phyloP scores from a whole-genome alignment of 2,888 invertebrate genomes.

The Synergus umbraculus region DNA sequence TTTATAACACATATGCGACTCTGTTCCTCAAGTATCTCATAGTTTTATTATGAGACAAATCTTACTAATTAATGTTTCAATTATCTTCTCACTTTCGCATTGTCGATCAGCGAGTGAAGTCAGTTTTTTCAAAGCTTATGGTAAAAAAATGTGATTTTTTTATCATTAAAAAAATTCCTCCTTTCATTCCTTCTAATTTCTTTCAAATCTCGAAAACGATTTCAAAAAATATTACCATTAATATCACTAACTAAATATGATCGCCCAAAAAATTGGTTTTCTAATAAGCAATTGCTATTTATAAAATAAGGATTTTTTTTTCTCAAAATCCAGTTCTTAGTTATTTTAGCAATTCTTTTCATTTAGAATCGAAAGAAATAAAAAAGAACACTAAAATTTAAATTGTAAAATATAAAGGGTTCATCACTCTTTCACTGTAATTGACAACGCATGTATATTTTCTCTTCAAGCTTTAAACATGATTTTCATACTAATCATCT shows the following conservation, averaged over 20 bases:
- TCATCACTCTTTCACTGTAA: slow-evolving; percentile 7
- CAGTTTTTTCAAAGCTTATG: too few relatives aligned
- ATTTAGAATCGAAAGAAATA: neutral
- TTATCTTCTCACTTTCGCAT: too few relatives aligned
- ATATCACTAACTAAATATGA: too few relatives aligned
- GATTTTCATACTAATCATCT: slow-evolving; percentile 18
- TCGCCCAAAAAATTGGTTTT: too few relatives aligned
- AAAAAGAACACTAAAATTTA: neutral
- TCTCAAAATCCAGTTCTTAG: neutral
- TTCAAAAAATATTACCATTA: neutral
- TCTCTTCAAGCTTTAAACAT: slow-evolving; percentile 24
- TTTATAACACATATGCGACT: neutral
- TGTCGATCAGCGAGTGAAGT: too few relatives aligned
- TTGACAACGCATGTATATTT: slow-evolving; percentile 29
- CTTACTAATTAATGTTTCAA: too few relatives aligned
- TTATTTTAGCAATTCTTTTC: neutral
- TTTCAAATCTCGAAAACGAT: neutral
- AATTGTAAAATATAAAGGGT: slow-evolving; percentile 44
- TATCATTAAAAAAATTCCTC: neutral
- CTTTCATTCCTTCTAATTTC: neutral
- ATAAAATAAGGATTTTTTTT: neutral
- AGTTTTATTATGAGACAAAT: too few relatives aligned
- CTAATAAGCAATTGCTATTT: too few relatives aligned
- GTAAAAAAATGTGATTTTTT: too few relatives aligned
- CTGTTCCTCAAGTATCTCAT: neutral